Conservation (phyloP, 2,797 vertebrate genomes). For the Acipenser transmontanus region DNA sequence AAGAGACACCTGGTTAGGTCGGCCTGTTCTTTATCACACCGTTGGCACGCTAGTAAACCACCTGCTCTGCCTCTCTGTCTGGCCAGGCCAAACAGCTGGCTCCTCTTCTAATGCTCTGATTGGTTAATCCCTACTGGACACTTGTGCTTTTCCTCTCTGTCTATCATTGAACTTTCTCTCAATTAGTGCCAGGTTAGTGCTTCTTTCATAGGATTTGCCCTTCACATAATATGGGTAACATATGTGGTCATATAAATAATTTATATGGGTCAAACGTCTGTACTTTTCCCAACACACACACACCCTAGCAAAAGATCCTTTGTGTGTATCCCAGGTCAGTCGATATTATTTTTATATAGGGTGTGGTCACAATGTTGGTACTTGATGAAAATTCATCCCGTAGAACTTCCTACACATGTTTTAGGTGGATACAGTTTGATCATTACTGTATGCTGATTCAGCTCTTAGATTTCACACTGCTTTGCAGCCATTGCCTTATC, state of each 20-base stretch:
- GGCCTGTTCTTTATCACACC: constrained; percentile 36
- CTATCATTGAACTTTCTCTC: constrained; percentile 53
- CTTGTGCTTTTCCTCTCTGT: constrained; percentile 49
- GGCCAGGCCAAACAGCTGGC: constrained; percentile 69
- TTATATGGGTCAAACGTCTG: constrained; percentile 62
- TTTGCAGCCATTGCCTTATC: no score
- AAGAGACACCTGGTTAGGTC: constrained; percentile 4
- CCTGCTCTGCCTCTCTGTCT: constrained; percentile 54
- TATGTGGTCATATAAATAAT: constrained; percentile 64
- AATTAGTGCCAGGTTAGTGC: constrained; percentile 48
- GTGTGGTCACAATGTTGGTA: no score
- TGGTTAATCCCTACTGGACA: constrained; percentile 69
- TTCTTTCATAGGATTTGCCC: constrained; percentile 33
- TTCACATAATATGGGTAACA: constrained; percentile 52
- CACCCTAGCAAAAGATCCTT: no score
- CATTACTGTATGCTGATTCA: no score
- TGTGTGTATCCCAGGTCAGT: no score
- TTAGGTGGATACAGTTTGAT: no score
- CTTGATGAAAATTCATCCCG: no score
- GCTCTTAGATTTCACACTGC: no score
- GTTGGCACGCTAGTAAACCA: constrained; percentile 57
- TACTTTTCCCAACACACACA: constrained; percentile 27
- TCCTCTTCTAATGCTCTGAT: constrained; percentile 64
- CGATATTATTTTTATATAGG: no score
- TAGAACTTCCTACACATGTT: no score